Evolutionary conservation across 2,113 vertebrate genomes (phyloP).

Genomic region (Tichodroma muraria): DNA sequence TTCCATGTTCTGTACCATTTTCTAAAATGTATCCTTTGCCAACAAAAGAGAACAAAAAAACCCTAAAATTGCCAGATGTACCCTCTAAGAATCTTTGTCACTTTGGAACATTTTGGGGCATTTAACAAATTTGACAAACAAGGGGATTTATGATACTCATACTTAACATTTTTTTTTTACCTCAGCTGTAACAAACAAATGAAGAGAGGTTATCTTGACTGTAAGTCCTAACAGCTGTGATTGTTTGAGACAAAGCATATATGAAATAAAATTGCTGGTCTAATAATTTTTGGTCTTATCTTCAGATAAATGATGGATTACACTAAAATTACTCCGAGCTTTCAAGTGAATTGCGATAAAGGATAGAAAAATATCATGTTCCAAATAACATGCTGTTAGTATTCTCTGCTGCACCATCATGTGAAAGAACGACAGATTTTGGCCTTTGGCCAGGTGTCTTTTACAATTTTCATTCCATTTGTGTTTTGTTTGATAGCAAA

Average conservation of each 20-base stretch:
- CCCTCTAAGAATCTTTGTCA: neutral
- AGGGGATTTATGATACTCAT: neutral
- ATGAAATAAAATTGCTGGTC: neutral
- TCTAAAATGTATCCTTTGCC: neutral
- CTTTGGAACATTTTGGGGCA: neutral
- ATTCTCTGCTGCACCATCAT: neutral
- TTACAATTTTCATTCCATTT: constrained; percentile 31
- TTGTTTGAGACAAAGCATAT: neutral
- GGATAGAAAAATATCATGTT: neutral
- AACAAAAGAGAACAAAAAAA: neutral
- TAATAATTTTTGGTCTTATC: neutral
- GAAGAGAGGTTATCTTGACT: neutral
- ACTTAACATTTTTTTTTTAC: neutral
- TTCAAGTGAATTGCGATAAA: constrained; percentile 26
- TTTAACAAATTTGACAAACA: neutral
- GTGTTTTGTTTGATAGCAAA: neutral
- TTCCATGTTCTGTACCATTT: neutral
- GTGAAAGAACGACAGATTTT: neutral
- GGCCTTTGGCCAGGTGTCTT: neutral
- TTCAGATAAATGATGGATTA: constrained; percentile 29
- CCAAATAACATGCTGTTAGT: neutral
- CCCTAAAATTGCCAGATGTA: neutral
- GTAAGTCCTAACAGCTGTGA: neutral
- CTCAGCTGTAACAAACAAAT: neutral
- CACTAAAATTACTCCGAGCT: constrained; percentile 22